These are phyloP conservation scores for Atherix ibis DNA, from an alignment of 2,888 invertebrate genomes.

Conservation along the genomic window DNA sequence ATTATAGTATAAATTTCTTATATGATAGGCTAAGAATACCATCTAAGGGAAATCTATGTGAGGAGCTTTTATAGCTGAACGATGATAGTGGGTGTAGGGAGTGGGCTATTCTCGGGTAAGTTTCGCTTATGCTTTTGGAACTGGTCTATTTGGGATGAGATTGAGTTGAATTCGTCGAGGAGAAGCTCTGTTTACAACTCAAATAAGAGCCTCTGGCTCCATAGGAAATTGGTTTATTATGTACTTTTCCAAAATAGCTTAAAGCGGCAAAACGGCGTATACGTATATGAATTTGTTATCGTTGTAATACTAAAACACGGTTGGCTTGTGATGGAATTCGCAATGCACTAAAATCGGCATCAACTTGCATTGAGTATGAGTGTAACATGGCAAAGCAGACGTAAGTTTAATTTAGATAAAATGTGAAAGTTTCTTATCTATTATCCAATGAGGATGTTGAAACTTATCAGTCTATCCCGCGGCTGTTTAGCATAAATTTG, in stretches of 20 bases:
- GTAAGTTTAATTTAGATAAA: slow-evolving; percentile 12
- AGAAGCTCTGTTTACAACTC: too few relatives aligned
- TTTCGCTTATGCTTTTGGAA: too few relatives aligned
- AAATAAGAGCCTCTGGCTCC: slow-evolving; percentile 4
- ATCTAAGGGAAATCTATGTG: too few relatives aligned
- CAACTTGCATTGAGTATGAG: neutral
- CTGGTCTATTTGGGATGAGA: too few relatives aligned
- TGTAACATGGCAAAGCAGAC: slow-evolving; percentile 8
- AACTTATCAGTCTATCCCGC: slow-evolving; percentile 10
- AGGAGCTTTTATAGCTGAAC: too few relatives aligned
- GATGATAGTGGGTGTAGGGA: too few relatives aligned
- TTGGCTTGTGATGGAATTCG: too few relatives aligned
- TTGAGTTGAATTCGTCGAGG: too few relatives aligned
- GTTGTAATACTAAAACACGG: too few relatives aligned
- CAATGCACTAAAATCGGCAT: neutral
- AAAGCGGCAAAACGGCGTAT: slow-evolving; percentile 3
- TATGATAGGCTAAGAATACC: too few relatives aligned
- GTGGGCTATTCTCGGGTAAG: too few relatives aligned
- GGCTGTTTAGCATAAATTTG: slow-evolving; percentile 10
- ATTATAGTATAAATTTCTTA: too few relatives aligned
- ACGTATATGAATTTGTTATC: neutral
- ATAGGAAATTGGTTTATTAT: slow-evolving; percentile 12
- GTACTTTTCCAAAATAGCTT: slow-evolving; percentile 11
- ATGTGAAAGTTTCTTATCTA: slow-evolving; percentile 11
- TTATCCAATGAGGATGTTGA: slow-evolving; percentile 5